Evolutionary conservation across 1,140 invertebrate genomes (phyloP), one percentile per base, ranked within the genome.

Genomic region (Drosophila athabasca): DNA sequence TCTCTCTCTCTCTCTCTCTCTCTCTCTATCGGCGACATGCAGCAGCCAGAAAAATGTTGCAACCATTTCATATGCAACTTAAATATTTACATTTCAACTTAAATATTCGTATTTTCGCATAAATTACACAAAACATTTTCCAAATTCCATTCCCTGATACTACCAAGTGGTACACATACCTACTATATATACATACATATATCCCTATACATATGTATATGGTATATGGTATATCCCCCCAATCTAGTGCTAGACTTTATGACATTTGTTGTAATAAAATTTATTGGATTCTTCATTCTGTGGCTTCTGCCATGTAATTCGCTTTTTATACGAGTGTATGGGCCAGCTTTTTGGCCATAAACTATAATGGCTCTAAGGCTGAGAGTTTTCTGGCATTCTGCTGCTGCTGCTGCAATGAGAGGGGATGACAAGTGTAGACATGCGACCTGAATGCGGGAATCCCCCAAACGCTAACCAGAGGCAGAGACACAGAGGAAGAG

Each of bases 61-160:
- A 39, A 11, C 73, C 59, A 80, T 84, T 85, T 76, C 77, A 81
- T 85, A 79, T 80, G 64, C 68, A 84, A 87, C 77, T 84, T 87
- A 87, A 87, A 84, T 84, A 87, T 84, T 84, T 84, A 87, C 81
- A 87, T 84, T 76, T 67, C 51, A 39, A 84, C 81, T 84, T 84
- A 81, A 84, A 85, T 84, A 84, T 84, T 77, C 81, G 77, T 68
- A 87, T 81, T 70, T 81, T 84, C 61, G 73, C 81, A 84, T 84
- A 84, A 84, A 84, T 84, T 87, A 87, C 81, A 76, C 59, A 87
- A 77, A 83, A 83, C 59, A 78, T 73, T 71, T 78, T 76, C 52
- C 60, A 58, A 58, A 71, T 75, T 79, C 61, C 57, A 60, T 9
- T 31, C 31, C 31, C 2, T 9, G 31, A 31, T 9, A 81, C 64